Percentiles rank a stretch among this genome's conserved stretches.
Conservation (phyloP, 2,888 invertebrate species). For the Augochlorella aurata region DNA sequence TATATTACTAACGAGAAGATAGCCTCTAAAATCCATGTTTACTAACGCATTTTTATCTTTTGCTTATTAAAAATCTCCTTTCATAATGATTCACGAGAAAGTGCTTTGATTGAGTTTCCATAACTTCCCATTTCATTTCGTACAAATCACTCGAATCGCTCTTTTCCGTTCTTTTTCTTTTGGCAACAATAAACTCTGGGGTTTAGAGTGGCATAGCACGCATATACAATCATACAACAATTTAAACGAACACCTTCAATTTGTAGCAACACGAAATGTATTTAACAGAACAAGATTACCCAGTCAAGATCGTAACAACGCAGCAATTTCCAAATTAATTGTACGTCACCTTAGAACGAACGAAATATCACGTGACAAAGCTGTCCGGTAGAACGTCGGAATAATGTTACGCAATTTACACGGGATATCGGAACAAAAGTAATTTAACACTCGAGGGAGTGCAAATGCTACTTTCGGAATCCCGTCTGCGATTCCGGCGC, state of each 20-base stretch:
- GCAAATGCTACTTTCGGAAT: conserved; percentile 11
- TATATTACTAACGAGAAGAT: too few species aligned
- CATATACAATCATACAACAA: not conserved
- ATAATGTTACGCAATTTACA: conserved; percentile 32
- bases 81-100: too few species aligned
- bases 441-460: conserved; percentile 31
- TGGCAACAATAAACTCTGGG: too few species aligned
- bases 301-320: not conserved
- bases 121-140: too few species aligned
- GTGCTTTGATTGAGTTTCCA: too few species aligned
- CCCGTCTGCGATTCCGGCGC: not conserved
- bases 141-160: too few species aligned
- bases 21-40: too few species aligned
- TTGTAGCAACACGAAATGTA: not conserved
- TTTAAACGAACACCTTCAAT: not conserved
- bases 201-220: not conserved
- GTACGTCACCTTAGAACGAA: conserved; percentile 16
- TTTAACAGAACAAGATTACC: not conserved
- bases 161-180: not conserved
- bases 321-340: conserved; percentile 17
- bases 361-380: not conserved
- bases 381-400: not conserved
- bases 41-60: too few species aligned
- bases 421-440: conserved; percentile 24
- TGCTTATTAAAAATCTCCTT: too few species aligned